phyloP scores from a whole-genome alignment of 2,888 invertebrate species.

The Drepanosiphum platanoidis region DNA sequence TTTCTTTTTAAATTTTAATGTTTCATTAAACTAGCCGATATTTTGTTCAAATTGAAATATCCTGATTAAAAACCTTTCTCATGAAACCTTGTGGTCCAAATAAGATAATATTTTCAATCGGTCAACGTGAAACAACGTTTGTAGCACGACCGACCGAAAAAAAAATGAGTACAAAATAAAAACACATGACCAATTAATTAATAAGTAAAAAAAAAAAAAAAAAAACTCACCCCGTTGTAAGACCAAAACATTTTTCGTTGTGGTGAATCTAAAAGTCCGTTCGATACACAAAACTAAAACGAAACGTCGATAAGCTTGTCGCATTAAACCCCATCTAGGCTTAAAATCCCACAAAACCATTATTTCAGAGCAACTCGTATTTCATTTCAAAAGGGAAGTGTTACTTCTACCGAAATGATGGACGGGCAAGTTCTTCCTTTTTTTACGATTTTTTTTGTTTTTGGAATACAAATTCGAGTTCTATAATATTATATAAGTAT shows the following conservation, averaged over 20 bases:
- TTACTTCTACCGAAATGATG: neutral
- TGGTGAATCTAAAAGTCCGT: neutral
- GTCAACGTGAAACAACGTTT: neutral
- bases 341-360: neutral
- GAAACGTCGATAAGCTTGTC: constrained; percentile 30
- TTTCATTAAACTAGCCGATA: too few relatives aligned
- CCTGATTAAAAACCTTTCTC: too few relatives aligned
- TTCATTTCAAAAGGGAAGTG: neutral
- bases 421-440: neutral
- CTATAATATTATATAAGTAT: too few relatives aligned
- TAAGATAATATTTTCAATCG: neutral
- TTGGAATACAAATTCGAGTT: too few relatives aligned
- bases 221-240: neutral
- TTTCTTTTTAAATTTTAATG: too few relatives aligned
- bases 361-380: neutral
- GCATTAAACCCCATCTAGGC: neutral
- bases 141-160: neutral
- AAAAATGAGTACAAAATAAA: neutral
- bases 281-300: neutral
- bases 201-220: neutral
- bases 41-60: too few relatives aligned
- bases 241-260: neutral
- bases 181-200: too few relatives aligned
- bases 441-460: neutral
- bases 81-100: too few relatives aligned